Base-by-base conservation (phyloP, 2,113 vertebrate species). In the Nettapus auritus region DNA sequence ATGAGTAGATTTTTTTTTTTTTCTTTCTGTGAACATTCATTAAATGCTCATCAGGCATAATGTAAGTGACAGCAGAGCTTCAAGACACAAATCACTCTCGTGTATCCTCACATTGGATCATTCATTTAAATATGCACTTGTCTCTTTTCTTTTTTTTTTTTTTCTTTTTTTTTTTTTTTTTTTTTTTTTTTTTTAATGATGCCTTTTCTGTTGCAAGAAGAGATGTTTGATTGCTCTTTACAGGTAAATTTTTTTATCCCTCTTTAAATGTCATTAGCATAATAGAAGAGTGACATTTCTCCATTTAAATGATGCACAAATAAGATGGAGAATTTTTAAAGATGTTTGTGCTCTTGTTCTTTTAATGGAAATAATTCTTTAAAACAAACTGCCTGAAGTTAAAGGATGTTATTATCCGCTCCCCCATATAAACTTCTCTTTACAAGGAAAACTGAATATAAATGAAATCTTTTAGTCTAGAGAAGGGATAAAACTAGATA, bases 251-350 rank as follows among this genome's bases (percentile, higher is more conserved):
- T 94, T 93, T 88, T 82, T n/a, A n/a, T 1, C 2, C 6, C 38
- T 67, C 88, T 96, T 69, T 2, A 90, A 86, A 95, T 94, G 62
- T 62, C 70, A 93, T 95, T 92, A 92, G 13, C 85, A 92, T 94
- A 96, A 94, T 79, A 93, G 82, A 94, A 94, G 36, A 97, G 60
- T 96, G 96, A 92, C 93, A 96, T 88, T 94, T 91, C 57, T 93
- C 66, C 60, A 57, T 50, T 93, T 94, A 93, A 95, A 82, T 81
- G 82, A 78, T 90, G 82, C 71, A 74, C 83, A 93, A 91, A 87
- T 88, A 94, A 85, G 82, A 79, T 55, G 88, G 44, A 77, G 33
- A 78, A 59, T 78, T 94, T 96, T 85, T 70, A 82, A 93, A 93
- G 69, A 74, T 20, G 20, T 83, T 91, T 95, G 73, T 64, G 2